Percentiles rank a stretch among this genome's conserved stretches.
Conservation (phyloP, 2,797 vertebrate genomes). For the Rhinichthys osculus region DNA sequence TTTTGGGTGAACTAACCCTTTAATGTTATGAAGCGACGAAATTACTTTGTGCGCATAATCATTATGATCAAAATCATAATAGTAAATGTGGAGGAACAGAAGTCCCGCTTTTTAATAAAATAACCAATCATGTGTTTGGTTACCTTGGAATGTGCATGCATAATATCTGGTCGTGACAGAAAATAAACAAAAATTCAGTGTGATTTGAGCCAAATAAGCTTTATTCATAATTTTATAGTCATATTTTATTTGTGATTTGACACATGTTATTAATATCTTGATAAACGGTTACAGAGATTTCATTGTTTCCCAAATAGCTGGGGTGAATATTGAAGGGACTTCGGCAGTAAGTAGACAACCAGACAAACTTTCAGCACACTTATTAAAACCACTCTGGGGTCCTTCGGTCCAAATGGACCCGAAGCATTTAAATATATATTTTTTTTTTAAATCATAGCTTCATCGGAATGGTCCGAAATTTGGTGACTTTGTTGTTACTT, state of each 20-base stretch:
- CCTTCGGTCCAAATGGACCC: too few species aligned
- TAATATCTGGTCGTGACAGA: background rate
- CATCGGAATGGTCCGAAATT: too few species aligned
- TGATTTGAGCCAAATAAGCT: background rate
- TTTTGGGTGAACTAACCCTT: too few species aligned
- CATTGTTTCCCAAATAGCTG: background rate
- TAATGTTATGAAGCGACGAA: too few species aligned
- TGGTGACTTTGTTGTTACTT: too few species aligned
- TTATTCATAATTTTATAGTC: background rate
- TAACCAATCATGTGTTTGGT: background rate
- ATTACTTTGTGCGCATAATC: too few species aligned
- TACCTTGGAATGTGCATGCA: background rate
- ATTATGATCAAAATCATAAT: too few species aligned
- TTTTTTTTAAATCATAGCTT: too few species aligned
- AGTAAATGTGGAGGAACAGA: background rate
- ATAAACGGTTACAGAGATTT: background rate
- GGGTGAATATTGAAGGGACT: background rate
- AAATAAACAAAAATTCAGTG: background rate
- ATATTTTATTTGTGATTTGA: background rate
- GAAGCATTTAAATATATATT: too few species aligned
- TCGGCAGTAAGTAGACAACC: background rate
- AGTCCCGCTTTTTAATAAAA: background rate
- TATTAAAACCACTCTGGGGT: background rate
- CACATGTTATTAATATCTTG: background rate
- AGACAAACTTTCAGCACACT: background rate